A percentile compares a stretch with the other conserved stretches of the same genome.
phyloP scores from a whole-genome alignment of 2,113 vertebrate species.

The Oenanthe oenanthe region DNA sequence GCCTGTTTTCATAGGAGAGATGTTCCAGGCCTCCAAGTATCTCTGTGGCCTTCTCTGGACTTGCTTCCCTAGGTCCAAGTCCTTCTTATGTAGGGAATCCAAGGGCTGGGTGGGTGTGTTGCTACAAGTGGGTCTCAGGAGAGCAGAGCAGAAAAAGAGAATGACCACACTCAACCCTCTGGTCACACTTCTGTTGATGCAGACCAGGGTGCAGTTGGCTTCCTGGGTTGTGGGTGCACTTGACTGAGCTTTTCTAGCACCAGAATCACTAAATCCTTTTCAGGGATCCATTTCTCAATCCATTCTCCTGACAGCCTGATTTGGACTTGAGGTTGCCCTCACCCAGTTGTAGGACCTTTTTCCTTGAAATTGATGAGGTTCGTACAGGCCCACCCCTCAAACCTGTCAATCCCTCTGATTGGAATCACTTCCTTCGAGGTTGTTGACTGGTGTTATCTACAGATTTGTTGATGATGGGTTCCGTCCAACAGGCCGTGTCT shows the following conservation, averaged over 20 bases:
- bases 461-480: not conserved
- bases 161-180: not conserved
- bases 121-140: too few relatives aligned
- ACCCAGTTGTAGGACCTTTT: too few relatives aligned
- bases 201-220: not conserved
- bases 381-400: not conserved
- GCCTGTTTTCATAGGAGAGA: not conserved
- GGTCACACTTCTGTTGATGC: not conserved
- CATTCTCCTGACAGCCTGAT: not conserved
- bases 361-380: not conserved
- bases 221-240: not conserved
- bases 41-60: not conserved
- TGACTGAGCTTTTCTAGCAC: not conserved
- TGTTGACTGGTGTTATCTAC: not conserved
- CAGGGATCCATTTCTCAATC: not conserved
- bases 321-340: not conserved
- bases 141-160: not conserved
- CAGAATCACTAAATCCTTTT: accelerated
- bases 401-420: not conserved
- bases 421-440: too few relatives aligned
- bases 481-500: too few relatives aligned
- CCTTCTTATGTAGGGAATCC: not conserved
- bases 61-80: too few relatives aligned
- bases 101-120: too few relatives aligned
- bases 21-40: not conserved